Evolutionary conservation across 2,113 vertebrate genomes (phyloP).

Genomic region (Suricata suricatta): DNA sequence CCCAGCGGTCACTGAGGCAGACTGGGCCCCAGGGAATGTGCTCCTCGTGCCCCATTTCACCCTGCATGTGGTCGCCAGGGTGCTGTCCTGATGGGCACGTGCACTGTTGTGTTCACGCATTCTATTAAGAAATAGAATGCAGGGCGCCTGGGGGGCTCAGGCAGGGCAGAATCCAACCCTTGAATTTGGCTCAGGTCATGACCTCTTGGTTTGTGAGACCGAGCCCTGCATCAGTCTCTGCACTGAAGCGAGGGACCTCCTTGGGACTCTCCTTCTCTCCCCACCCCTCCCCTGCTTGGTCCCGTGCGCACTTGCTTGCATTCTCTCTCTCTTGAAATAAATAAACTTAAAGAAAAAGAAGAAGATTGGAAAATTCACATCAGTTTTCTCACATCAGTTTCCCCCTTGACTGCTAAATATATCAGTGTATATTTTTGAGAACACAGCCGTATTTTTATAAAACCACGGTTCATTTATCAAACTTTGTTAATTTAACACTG

Average conservation of each 20-base stretch:
- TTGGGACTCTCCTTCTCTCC: no score
- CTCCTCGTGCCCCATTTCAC: fast-evolving
- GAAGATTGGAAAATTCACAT: not conserved
- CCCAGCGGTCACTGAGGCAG: not conserved
- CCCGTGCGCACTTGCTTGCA: no score
- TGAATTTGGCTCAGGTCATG: no score
- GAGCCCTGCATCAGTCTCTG: no score
- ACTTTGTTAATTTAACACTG: no score
- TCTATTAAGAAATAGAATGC: not conserved
- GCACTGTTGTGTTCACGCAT: not conserved
- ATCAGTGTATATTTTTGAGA: not conserved
- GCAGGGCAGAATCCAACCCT: no score
- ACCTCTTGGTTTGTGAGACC: no score
- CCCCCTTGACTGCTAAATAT: not conserved
- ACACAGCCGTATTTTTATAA: not conserved
- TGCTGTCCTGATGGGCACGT: not conserved
- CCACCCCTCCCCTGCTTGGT: no score
- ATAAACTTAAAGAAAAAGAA: not conserved
- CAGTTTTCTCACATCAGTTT: not conserved
- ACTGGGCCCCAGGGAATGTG: not conserved
- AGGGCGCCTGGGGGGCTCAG: no score
- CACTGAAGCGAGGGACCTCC: no score
- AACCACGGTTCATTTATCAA: not conserved
- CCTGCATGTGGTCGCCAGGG: not conserved
- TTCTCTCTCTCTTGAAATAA: no score